Evolutionary conservation across 2,888 invertebrate genomes (phyloP).

Genomic region (Trichacis sp.): DNA sequence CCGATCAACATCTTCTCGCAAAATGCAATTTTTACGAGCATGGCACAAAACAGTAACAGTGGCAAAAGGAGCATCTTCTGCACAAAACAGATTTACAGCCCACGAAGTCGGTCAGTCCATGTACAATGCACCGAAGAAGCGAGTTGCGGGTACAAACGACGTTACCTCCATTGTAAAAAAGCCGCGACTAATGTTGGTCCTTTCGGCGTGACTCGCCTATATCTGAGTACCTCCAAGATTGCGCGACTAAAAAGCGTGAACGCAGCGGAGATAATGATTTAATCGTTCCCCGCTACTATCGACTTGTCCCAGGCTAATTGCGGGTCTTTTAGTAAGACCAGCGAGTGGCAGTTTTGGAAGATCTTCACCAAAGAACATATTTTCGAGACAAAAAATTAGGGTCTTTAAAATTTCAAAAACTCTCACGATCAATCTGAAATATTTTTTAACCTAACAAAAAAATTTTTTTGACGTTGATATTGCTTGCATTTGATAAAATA

Average conservation of each 20-base stretch:
- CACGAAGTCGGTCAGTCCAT: constrained; percentile 2
- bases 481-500: no score
- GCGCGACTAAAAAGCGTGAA: constrained; percentile 61
- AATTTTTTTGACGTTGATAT: no score
- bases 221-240: constrained; percentile 37
- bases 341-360: neutral
- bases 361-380: no score
- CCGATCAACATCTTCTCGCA: neutral
- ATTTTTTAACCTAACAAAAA: no score
- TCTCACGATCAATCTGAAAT: no score
- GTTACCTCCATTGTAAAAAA: constrained; percentile 17
- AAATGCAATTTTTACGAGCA: constrained; percentile 6
- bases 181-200: constrained; percentile 49
- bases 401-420: no score
- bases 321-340: constrained; percentile 54
- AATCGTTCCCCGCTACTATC: constrained; percentile 50
- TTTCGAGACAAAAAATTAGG: no score
- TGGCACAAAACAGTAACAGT: constrained; percentile 8
- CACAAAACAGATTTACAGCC: constrained; percentile 5
- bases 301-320: constrained; percentile 48
- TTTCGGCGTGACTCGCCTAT: constrained; percentile 47
- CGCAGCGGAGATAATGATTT: constrained; percentile 36
- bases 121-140: constrained; percentile 1
- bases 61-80: constrained; percentile 10
- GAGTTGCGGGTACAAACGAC: constrained; percentile 2